Evolutionary conservation across 2,888 invertebrate genomes (phyloP), one percentile per base, ranked within the genome.

Genomic region (Oscheius onirici): DNA sequence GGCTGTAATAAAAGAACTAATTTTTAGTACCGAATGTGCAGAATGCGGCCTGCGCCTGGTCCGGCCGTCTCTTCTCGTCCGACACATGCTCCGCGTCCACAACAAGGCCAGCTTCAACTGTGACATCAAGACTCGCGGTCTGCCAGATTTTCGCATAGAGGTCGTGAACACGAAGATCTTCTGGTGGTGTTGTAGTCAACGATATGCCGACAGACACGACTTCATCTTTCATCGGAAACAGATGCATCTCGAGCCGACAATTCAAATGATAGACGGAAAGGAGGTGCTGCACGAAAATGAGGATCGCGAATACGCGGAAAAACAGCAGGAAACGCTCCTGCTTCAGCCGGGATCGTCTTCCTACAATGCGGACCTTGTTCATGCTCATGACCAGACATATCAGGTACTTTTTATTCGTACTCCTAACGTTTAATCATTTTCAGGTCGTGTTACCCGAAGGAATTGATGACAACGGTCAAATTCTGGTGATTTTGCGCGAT

Each of bases 31-130:
- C 2, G 69, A 69, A 20, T 86, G 86, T 67, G 79, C 79, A n/a
- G 71, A 81, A 13, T 86, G 86, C 72, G 81, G 81, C 0, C 65
- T 85, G 67, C 72, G 76, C 10, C 74, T 85, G 57, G 77, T 80
- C 26, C 72, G 82, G 11, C 86, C 86, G 5, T 77, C 81, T 10
- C 77, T 84, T 10, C 71, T 86, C 11, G 75, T 86, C 41, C 76
- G 83, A 11, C 86, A 86, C 73, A 85, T 86, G 85, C 74, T 77
- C 17, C 75, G 83, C 20, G 82, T 82, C 8, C 86, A 86, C 65
- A 73, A 71, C n/a, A 77, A 77, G 52, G 63, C 69, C n/a, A 72
- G 72, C 51, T 84, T 84, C 68, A 68, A 67, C 34, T 76, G 76
- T 66, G 63, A 77, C 43, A 28, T 72, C 22, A 40, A 26, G 15